Evolutionary conservation across 2,797 vertebrate species (phyloP), one percentile per base, ranked within the genome.

Genomic region (Eidolon dupreanum): DNA sequence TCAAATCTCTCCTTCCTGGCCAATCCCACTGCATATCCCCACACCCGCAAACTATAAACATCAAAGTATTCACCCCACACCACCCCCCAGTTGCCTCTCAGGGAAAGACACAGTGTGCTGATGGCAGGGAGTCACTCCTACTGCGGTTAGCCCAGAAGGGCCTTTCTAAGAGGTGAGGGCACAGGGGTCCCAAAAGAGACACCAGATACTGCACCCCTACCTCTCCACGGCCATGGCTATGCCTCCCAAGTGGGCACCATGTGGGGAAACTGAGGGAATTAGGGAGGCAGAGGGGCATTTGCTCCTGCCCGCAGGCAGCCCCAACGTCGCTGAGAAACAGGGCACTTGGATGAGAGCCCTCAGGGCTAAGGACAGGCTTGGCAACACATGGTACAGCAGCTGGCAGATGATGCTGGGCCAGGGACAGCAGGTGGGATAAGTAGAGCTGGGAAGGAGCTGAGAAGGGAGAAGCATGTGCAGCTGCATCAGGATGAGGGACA

Each of bases 1-100:
- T 88, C 77, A 93, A 91, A 84, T 88, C 77, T 36, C 49, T 91
- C 22, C 55, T 66, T 91, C 26, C 51, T 73, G 91, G 63, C 46
- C 70, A 82, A 53, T 28, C 68, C 61, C 75, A 22, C 70, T 10
- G 61, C 70, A 90, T 77, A 93, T 77, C 68, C 63, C 28, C 16
- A 15, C 28, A n/a, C 28, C 59, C 33, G 17, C 36, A 33, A 46
- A 57, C 68, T 75, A 53, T 65, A 95, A 65, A 43, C 68, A 20
- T 66, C 55, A 43, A 6, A 15, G 31, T 8, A 8, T 31, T 77
- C 36, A 38, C 70, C 70, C 31, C 1, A 49, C 51, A 53, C 51
- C 10, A 53, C 51, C 51, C 17, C 51, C 6, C 51, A 53, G 31
- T 9, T 13, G 20, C 43, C 43, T 68, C 68, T 82, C 33, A 13